Base-by-base conservation (phyloP, 2,113 vertebrate species). In the Tor tambroides region DNA sequence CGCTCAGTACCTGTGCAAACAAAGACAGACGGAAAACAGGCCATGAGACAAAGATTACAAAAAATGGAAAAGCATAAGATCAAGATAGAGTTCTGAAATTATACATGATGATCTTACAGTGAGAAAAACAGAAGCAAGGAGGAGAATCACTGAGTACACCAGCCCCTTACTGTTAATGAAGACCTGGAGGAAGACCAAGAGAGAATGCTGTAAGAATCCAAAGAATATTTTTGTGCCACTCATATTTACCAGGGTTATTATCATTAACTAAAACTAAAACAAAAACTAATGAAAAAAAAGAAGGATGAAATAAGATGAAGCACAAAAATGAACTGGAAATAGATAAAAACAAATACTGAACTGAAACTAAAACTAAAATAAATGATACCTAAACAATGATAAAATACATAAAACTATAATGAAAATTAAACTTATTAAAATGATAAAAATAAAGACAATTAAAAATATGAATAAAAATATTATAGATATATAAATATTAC, bases 111-210 rank as follows among this genome's bases (percentile, higher is more conserved):
- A 46, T 93, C 95, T 95, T 88, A 96, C 95, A 54, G 95, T 96
- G 5, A 96, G 93, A 1, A 86, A 89, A 86, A 96, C 95, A 0
- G 95, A 96, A n/a, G 95, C 95, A 87, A 96, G 83, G 15, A 96
- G 93, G 75, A 96, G 93, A 63, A 95, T 92, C 84, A 96, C 94
- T 1, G 95, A 96, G 89, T 95, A 96, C 59, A 96, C 91, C 90
- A 96, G 90, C 11, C 95, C 95, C 87, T 88, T 95, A 85, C 95
- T 96, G 92, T 96, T 96, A 87, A 96, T 95, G 65, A 89, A 94
- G 80, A 96, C 95, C 95, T 96, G 77, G 67, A 86, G 90, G 32
- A 74, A 35, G 81, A 28, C 17, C 65, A 4, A 11, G 38, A 84
- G 5, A 82, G 6, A 51, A 9, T 12, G 41, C 71, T 43, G 46